Conservation (phyloP, 1,140 invertebrate species). For the Anagrus nilaparvatae region DNA sequence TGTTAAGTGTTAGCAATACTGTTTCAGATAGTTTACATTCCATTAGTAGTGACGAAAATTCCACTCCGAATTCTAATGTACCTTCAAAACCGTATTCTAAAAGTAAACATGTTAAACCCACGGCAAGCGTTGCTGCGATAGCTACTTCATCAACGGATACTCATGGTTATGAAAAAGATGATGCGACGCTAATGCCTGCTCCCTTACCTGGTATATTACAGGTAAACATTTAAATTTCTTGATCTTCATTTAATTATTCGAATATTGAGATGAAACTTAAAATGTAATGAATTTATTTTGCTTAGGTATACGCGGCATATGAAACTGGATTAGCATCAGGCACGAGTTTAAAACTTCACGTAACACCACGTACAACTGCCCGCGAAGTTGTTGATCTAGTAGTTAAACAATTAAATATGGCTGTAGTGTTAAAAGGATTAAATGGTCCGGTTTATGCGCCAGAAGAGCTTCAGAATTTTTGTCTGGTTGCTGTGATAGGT, state of each 20-base stretch:
- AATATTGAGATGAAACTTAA: conserved; percentile 1
- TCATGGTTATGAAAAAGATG: conserved; percentile 31
- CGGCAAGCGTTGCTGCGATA: conserved; percentile 34
- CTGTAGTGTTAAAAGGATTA: conserved; percentile 74
- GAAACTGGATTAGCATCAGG: conserved; percentile 85
- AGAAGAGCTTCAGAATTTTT: conserved; percentile 75
- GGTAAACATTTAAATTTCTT: too few relatives aligned
- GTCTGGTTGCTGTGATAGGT: conserved; percentile 88
- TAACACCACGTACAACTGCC: conserved; percentile 81
- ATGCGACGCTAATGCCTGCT: conserved; percentile 32
- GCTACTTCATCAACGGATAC: conserved; percentile 25
- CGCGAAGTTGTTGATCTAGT: conserved; percentile 89
- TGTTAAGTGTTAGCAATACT: conserved; percentile 43
- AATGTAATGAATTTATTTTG: neutral
- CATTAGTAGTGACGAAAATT: conserved; percentile 45
- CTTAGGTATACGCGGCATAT: conserved; percentile 84
- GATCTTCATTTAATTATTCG: too few relatives aligned
- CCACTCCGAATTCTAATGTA: conserved; percentile 22
- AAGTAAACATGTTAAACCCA: conserved; percentile 27
- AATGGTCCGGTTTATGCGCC: conserved; percentile 75
- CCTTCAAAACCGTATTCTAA: conserved; percentile 22
- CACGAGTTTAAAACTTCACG: conserved; percentile 85
- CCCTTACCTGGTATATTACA: conserved; percentile 54
- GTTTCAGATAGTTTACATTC: conserved; percentile 47
- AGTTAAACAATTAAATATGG: conserved; percentile 89